Evolutionary conservation across 2,113 vertebrate species (phyloP), one percentile per base, ranked within the genome.

Genomic region (Zosterops pallidus): DNA sequence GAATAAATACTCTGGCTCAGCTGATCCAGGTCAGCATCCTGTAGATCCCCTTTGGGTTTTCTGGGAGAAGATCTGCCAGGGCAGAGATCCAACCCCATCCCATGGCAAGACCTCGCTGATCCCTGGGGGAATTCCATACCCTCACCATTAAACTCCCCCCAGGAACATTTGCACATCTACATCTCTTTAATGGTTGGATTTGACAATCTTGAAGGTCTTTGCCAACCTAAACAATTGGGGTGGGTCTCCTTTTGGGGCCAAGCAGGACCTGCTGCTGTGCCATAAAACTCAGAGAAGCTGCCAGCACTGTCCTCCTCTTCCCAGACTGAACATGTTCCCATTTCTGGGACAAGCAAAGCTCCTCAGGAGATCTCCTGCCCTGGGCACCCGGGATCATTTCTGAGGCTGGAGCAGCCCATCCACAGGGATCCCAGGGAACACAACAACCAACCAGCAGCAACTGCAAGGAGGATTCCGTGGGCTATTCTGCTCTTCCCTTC

Each of bases 31-130:
- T 44, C 53, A 50, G 44, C 53, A 56, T 11, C 17, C 68, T 55
- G 22, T 20, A 20, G 5, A 31, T 56, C 15, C 20, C 24, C 26
- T 13, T 4, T 19, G 25, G 0, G 0, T 3, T 55, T 44, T 63
- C 16, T 33, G 33, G 42, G 46, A 57, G 42, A 33, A 56, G 23
- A n/a, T 47, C 42, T 75, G 22, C 80, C 5, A 63, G 60, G 39
- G 24, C 31, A 62, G 47, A 33, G 22, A 67, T 46, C 33, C 77
- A 80, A n/a, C 7, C 24, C 47, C 42, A 75, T 6, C 47, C 64
- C 28, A 31, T 3, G 9, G 17, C 46, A 52, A n/a, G 77, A 31
- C 39, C 47, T 50, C 9, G 3, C 33, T 69, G 44, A 28, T 42
- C 44, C 33, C 44, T 8, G 29, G 15, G 50, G 9, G 37, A 64